Evolutionary conservation across 2,113 vertebrate species (phyloP).

Genomic region (Pterophyllum scalare): DNA sequence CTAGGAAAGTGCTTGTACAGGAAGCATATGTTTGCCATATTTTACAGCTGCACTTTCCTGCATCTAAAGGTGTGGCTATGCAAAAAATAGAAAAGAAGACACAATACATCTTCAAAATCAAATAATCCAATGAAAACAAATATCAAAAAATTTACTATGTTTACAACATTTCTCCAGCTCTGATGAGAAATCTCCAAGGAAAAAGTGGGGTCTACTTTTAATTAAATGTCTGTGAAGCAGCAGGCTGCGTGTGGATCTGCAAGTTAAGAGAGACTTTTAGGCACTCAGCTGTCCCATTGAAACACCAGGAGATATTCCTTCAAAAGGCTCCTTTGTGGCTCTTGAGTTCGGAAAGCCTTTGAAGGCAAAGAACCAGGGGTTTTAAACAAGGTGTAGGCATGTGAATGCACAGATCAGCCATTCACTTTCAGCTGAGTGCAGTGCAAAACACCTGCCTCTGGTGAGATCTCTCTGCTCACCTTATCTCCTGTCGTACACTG

Average conservation of each 20-base stretch:
- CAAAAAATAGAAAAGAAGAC: neutral
- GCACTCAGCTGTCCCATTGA: conserved; percentile 53
- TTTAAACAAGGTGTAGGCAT: conserved; percentile 55
- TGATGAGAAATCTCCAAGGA: conserved; percentile 22
- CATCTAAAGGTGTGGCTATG: neutral
- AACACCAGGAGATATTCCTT: conserved; percentile 65
- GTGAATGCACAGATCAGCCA: conserved; percentile 60
- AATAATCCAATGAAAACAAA: conserved; percentile 37
- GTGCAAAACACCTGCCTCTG: conserved; percentile 50
- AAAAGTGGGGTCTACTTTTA: conserved; percentile 56
- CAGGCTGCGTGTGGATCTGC: conserved; percentile 45
- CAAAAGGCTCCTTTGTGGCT: conserved; percentile 58
- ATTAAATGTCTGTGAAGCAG: conserved; percentile 71
- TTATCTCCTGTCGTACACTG: conserved; percentile 42
- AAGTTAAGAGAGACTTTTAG: conserved; percentile 52
- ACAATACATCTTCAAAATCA: conserved; percentile 17
- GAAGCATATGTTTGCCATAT: neutral
- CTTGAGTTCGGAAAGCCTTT: conserved; percentile 63
- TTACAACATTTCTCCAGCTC: conserved; percentile 33
- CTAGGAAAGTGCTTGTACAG: neutral
- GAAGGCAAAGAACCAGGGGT: conserved; percentile 48
- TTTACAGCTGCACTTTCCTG: neutral
- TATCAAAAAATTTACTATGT: conserved; percentile 41
- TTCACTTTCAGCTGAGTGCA: conserved; percentile 61
- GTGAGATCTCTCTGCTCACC: conserved; percentile 44